Evolutionary conservation across 1,140 invertebrate genomes (phyloP).

Genomic region (Zaprionus lachaisei): DNA sequence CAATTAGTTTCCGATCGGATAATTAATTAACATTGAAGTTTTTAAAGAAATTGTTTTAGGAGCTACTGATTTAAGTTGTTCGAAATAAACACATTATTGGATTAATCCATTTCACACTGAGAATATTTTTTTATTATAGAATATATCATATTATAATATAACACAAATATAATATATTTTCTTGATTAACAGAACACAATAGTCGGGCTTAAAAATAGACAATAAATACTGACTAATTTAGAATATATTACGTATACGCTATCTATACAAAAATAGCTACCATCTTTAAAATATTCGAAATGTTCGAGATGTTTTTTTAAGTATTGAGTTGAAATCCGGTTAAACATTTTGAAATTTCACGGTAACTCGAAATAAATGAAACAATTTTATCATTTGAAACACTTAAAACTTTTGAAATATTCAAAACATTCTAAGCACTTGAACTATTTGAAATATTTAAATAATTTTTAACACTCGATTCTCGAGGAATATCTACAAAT

Average conservation of each 20-base stretch:
- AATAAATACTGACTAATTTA: slow-evolving; percentile 25
- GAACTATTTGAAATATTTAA: background rate
- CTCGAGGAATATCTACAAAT: slow-evolving; percentile 2
- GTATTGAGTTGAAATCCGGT: background rate
- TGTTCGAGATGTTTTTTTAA: background rate
- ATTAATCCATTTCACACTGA: background rate
- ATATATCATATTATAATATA: slow-evolving; percentile 14
- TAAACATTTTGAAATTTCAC: background rate
- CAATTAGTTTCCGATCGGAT: too few species aligned
- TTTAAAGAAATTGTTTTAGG: too few species aligned
- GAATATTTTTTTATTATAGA: background rate
- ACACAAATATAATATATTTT: slow-evolving; percentile 17
- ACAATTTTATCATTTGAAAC: slow-evolving; percentile 7
- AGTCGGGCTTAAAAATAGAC: slow-evolving; percentile 1
- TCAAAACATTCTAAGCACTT: slow-evolving; percentile 1
- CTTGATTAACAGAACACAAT: slow-evolving; percentile 3
- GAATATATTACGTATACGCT: background rate
- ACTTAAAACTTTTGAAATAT: slow-evolving; percentile 3
- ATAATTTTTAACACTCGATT: background rate
- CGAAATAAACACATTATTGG: background rate
- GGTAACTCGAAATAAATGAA: background rate
- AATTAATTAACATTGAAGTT: too few species aligned
- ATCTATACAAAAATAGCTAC: slow-evolving; percentile 35
- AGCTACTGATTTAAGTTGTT: background rate
- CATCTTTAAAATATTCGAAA: slow-evolving; percentile 12